phyloP scores from a whole-genome alignment of 2,797 vertebrate genomes.

The Myotis daubentonii region DNA sequence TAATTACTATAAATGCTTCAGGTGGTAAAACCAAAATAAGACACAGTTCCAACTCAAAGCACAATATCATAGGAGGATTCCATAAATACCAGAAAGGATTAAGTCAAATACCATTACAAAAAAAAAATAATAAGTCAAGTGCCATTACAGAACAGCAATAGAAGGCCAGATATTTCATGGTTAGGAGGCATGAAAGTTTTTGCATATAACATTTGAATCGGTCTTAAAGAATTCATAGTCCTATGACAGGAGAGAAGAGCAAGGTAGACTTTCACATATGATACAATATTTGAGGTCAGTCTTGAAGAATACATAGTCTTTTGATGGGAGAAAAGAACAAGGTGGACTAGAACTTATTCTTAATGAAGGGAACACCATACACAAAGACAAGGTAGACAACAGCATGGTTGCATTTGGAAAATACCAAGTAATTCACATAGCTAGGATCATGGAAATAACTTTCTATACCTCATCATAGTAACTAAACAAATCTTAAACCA shows the following conservation, averaged over 20 bases:
- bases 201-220: neutral
- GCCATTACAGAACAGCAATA: neutral
- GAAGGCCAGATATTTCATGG: neutral
- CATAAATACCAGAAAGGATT: slow-evolving; percentile 12
- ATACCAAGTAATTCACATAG: neutral
- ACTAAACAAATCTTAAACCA: neutral
- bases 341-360: neutral
- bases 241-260: neutral
- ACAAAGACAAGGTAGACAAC: neutral
- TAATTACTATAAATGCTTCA: slow-evolving; percentile 22
- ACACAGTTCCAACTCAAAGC: neutral
- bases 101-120: neutral
- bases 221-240: neutral
- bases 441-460: slow-evolving; percentile 40
- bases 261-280: neutral
- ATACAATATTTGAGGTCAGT: neutral
- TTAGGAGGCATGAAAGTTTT: neutral
- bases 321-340: neutral
- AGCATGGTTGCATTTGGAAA: neutral
- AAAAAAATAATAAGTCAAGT: neutral
- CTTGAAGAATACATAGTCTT: neutral
- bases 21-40: neutral
- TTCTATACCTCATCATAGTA: neutral
- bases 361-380: neutral
- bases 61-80: neutral